Conservation (phyloP, 1,140 invertebrate species). For the Drosophila kohkoa region DNA sequence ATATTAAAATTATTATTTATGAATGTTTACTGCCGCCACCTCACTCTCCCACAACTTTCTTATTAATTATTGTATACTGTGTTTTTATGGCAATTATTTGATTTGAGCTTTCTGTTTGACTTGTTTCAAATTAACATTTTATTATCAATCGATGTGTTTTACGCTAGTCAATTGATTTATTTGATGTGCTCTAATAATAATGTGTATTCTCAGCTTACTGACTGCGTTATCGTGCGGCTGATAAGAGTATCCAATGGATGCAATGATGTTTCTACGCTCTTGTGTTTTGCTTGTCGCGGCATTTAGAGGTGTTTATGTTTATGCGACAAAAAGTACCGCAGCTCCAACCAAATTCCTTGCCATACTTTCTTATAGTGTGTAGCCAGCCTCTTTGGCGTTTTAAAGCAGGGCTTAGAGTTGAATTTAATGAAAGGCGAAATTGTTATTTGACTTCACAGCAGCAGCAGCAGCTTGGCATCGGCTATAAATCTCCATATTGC, state of each 20-base stretch:
- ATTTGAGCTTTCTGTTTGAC: conserved; percentile 6
- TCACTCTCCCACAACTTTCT: background rate
- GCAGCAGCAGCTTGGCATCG: conserved; percentile 19
- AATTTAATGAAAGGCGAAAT: conserved; percentile 79
- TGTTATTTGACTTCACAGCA: conserved; percentile 71
- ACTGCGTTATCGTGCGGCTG: background rate
- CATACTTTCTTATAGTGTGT: background rate
- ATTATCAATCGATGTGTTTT: background rate
- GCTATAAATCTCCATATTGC: conserved; percentile 74
- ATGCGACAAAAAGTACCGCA: conserved; percentile 63
- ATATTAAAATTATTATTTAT: conserved; percentile 3
- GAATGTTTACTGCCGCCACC: background rate
- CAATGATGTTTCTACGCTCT: conserved; percentile 16
- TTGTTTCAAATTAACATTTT: background rate
- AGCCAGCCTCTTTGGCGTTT: conserved; percentile 47
- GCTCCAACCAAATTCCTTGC: conserved; percentile 7
- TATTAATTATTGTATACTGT: conserved; percentile 1
- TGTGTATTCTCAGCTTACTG: background rate
- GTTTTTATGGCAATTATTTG: conserved; percentile 5
- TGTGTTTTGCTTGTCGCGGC: conserved; percentile 52
- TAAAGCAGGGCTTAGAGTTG: conserved; percentile 68
- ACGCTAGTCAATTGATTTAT: background rate
- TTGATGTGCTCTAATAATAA: too few relatives aligned
- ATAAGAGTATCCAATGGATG: conserved; percentile 17
- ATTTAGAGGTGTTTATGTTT: conserved; percentile 76